Percentiles rank a stretch among this genome's conserved stretches.
Evolutionary conservation across 2,113 vertebrate species (phyloP).

Genomic region (Corvus cornix): DNA sequence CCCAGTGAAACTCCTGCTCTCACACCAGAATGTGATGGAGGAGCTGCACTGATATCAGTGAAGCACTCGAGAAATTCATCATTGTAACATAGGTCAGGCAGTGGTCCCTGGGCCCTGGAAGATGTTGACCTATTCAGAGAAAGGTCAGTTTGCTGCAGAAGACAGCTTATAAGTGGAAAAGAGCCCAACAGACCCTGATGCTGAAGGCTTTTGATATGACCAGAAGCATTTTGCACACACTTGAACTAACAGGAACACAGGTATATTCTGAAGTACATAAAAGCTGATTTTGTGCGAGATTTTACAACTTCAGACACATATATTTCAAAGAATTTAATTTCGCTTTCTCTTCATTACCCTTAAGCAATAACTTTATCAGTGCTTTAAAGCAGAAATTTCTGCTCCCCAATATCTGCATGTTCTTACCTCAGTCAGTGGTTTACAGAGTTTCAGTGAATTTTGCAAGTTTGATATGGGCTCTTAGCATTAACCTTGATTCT

Average conservation of each 20-base stretch:
- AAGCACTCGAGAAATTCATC: background rate
- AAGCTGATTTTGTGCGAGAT: background rate
- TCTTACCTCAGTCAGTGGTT: background rate
- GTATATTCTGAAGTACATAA: background rate
- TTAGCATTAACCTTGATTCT: background rate
- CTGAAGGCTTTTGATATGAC: background rate
- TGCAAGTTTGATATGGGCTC: background rate
- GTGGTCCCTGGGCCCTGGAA: constrained; percentile 8
- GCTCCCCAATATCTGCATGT: background rate
- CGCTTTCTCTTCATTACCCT: background rate
- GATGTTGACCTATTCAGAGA: constrained; percentile 43
- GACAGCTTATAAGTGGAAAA: constrained; percentile 5
- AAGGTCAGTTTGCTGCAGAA: constrained; percentile 50
- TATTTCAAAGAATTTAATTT: background rate
- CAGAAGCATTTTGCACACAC: background rate
- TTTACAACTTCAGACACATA: background rate
- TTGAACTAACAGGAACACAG: background rate
- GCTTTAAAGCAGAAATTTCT: background rate
- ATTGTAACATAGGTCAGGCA: background rate
- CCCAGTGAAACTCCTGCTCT: background rate
- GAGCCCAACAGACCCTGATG: background rate
- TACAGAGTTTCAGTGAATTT: background rate
- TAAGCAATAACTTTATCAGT: background rate
- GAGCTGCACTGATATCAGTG: background rate
- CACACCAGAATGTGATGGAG: background rate